A percentile compares a stretch with the other conserved stretches of the same genome.
Evolutionary conservation across 1,140 invertebrate genomes (phyloP).

Genomic region (Triops longicaudatus): DNA sequence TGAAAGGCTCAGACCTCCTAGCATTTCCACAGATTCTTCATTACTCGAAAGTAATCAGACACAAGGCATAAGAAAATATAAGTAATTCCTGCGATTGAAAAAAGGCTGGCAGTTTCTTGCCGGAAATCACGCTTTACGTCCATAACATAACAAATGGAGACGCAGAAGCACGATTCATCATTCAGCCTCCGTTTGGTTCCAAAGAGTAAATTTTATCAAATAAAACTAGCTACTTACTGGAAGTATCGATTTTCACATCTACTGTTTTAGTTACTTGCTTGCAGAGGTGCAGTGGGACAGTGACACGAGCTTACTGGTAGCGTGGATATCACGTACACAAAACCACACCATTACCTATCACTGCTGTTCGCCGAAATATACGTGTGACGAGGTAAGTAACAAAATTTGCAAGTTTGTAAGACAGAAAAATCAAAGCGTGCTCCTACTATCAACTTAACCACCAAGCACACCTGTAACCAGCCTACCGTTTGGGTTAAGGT

Average conservation of each 20-base stretch:
- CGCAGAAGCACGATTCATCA: neutral
- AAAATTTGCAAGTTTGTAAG: neutral
- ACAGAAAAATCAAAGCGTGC: too few species aligned
- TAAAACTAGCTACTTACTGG: neutral
- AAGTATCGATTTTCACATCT: neutral
- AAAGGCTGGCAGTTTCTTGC: slow-evolving; percentile 10
- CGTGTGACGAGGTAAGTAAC: slow-evolving; percentile 6
- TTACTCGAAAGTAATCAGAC: neutral
- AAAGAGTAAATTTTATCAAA: neutral
- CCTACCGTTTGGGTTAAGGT: too few species aligned
- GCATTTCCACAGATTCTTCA: neutral
- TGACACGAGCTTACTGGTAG: neutral
- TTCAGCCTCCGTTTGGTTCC: neutral
- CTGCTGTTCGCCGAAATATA: neutral
- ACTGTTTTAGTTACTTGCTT: neutral
- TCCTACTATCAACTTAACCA: too few species aligned
- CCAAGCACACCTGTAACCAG: too few species aligned
- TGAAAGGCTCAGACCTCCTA: neutral
- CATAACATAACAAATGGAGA: neutral
- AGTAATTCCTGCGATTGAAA: neutral
- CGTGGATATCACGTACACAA: slow-evolving; percentile 22
- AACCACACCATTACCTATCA: neutral
- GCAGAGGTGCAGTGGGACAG: slow-evolving; percentile 17
- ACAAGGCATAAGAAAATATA: neutral
- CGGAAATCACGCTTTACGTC: neutral